These are phyloP conservation scores for Drosophila nr. medialis DNA, from an alignment of 2,888 invertebrate species.

Conservation along the genomic window DNA sequence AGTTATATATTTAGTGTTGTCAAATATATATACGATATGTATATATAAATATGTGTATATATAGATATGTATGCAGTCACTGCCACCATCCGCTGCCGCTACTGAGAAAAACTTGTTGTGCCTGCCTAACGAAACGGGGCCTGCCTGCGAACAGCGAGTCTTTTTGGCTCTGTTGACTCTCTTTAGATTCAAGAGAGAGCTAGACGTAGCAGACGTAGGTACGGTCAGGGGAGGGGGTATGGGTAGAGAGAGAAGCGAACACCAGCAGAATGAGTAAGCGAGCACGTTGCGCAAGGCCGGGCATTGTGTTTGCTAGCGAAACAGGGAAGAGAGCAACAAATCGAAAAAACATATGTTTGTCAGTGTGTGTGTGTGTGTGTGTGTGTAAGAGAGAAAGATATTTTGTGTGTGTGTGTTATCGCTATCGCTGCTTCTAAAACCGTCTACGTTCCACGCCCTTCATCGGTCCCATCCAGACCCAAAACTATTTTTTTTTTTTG, in stretches of 20 bases:
- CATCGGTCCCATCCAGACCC: slow-evolving; percentile 23
- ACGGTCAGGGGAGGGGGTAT: slow-evolving; percentile 7
- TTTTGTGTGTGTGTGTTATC: slow-evolving; percentile 24
- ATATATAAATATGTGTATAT: slow-evolving; percentile 8
- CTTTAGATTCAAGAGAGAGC: slow-evolving; percentile 8
- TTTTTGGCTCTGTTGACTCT: slow-evolving; percentile 64
- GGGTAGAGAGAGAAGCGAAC: slow-evolving; percentile 19
- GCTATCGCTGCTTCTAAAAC: slow-evolving; percentile 34
- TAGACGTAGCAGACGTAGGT: slow-evolving; percentile 4
- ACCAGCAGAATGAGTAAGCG: slow-evolving; percentile 67
- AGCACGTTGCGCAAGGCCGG: slow-evolving; percentile 78
- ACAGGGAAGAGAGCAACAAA: slow-evolving; percentile 38
- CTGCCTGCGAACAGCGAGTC: slow-evolving; percentile 56
- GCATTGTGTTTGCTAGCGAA: slow-evolving; percentile 53
- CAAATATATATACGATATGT: slow-evolving; percentile 7
- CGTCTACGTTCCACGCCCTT: slow-evolving; percentile 35
- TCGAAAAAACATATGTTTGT: slow-evolving; percentile 17
- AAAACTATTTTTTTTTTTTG: slow-evolving; percentile 45
- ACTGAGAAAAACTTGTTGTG: slow-evolving; percentile 77
- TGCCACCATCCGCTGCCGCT: slow-evolving; percentile 34
- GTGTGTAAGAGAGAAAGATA: slow-evolving; percentile 7
- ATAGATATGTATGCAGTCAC: slow-evolving; percentile 24
- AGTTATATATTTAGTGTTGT: neutral
- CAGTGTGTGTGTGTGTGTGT: neutral
- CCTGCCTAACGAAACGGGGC: slow-evolving; percentile 67